Evolutionary conservation across 30 jellyfish, hydroid and myxozoan genomes (phyloP).

Genomic region (Pseudorhiza aurosa): DNA sequence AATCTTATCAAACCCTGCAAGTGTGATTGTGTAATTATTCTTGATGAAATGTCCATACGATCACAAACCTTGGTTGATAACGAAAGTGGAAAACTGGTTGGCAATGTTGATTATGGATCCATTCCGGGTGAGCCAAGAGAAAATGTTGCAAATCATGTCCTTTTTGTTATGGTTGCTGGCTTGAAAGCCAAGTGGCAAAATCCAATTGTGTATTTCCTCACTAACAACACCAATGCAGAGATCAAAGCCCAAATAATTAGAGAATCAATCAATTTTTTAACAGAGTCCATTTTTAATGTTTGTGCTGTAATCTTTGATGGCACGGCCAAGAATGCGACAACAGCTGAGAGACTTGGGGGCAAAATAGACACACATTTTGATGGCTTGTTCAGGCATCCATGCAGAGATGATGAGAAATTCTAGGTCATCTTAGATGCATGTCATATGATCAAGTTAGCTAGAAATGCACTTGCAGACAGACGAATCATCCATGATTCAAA

Average conservation of each 20-base stretch:
- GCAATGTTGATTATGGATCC: conserved; percentile 36
- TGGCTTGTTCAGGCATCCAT: conserved; percentile 31
- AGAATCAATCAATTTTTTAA: background rate
- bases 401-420: background rate
- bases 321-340: conserved; percentile 9
- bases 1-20: conserved; percentile 3
- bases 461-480: conserved; percentile 39
- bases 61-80: conserved; percentile 7
- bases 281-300: conserved; percentile 1
- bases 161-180: conserved; percentile 36
- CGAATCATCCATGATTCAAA: conserved; percentile 9
- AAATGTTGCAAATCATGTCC: conserved; percentile 9
- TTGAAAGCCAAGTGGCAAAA: conserved; percentile 23
- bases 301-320: conserved; percentile 54
- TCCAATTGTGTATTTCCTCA: conserved; percentile 16
- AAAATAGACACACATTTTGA: conserved; percentile 3
- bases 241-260: conserved; percentile 18
- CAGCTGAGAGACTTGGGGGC: conserved; percentile 31
- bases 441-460: conserved; percentile 48
- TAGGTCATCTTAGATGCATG: conserved; percentile 39
- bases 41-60: conserved; percentile 41
- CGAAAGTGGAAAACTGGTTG: conserved; percentile 16
- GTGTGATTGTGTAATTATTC: conserved; percentile 1
- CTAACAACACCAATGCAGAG: conserved; percentile 27
- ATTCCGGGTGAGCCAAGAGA: conserved; percentile 21